These are phyloP conservation scores for Erebia aethiops DNA, from an alignment of 2,888 invertebrate species.

Conservation along the genomic window DNA sequence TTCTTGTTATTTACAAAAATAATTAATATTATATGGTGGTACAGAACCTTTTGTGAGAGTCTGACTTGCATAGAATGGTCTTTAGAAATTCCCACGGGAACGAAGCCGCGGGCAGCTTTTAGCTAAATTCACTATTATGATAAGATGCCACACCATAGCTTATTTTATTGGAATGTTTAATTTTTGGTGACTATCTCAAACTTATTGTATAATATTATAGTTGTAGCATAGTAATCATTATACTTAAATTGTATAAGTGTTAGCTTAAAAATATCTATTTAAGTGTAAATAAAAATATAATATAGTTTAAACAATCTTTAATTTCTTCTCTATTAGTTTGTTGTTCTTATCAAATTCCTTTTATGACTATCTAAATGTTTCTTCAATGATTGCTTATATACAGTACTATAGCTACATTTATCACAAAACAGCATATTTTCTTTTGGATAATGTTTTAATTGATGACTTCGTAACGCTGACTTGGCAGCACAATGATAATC, in stretches of 20 bases:
- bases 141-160: neutral
- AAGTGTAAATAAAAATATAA: constrained; percentile 14
- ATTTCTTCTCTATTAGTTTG: neutral
- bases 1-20: too few relatives aligned
- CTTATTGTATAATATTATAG: neutral
- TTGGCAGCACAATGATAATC: constrained; percentile 44
- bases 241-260: neutral
- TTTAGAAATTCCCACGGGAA: too few relatives aligned
- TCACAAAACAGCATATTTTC: constrained; percentile 56
- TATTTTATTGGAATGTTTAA: neutral
- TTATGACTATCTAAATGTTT: constrained; percentile 53
- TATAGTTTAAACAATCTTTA: neutral
- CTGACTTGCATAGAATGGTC: too few relatives aligned
- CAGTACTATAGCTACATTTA: constrained; percentile 57
- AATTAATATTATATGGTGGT: too few relatives aligned
- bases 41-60: too few relatives aligned
- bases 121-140: too few relatives aligned
- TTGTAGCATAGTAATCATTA: neutral
- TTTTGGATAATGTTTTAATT: constrained; percentile 51
- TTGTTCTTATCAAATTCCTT: constrained; percentile 44
- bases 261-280: neutral
- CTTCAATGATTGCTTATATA: constrained; percentile 55
- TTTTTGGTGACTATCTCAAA: neutral
- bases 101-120: too few relatives aligned
- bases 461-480: constrained; percentile 54